Evolutionary conservation across 2,888 invertebrate genomes (phyloP).

Genomic region (Seira musarum): DNA sequence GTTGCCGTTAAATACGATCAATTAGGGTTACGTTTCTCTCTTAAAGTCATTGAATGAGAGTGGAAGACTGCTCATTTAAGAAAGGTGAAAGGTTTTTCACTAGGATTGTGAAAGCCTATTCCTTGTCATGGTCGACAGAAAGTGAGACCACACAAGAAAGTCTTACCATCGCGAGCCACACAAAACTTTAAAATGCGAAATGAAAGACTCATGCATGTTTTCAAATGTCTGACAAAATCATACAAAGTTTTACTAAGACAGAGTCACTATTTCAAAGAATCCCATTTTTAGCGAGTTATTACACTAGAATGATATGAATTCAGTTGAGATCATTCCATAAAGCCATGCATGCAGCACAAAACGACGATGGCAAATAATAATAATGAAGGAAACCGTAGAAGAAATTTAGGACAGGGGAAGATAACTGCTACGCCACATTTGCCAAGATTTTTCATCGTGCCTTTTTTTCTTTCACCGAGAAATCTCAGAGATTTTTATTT

Average conservation of each 20-base stretch:
- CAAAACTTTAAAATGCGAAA: neutral
- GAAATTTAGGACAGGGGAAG: conserved; percentile 14
- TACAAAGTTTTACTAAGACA: neutral
- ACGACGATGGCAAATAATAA: neutral
- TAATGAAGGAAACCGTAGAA: conserved; percentile 25
- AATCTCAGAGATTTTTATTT: conserved; percentile 29
- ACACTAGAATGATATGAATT: conserved; percentile 37
- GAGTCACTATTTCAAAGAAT: neutral
- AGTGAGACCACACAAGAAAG: neutral
- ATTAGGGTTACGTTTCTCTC: neutral
- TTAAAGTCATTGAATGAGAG: neutral
- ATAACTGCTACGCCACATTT: too few species aligned
- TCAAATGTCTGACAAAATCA: neutral
- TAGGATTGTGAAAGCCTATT: neutral
- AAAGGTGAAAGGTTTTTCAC: neutral
- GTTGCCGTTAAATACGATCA: neutral
- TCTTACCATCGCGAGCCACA: neutral
- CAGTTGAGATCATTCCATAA: conserved; percentile 45
- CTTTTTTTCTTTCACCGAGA: too few species aligned
- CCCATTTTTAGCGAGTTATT: conserved; percentile 22
- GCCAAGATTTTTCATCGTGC: conserved; percentile 44
- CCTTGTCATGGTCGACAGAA: conserved; percentile 17
- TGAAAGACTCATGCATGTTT: neutral
- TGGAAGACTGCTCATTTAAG: conserved; percentile 1
- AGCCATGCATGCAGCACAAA: conserved; percentile 32